Evolutionary conservation across 2,888 invertebrate genomes (phyloP).

Genomic region (Torymus texanus): DNA sequence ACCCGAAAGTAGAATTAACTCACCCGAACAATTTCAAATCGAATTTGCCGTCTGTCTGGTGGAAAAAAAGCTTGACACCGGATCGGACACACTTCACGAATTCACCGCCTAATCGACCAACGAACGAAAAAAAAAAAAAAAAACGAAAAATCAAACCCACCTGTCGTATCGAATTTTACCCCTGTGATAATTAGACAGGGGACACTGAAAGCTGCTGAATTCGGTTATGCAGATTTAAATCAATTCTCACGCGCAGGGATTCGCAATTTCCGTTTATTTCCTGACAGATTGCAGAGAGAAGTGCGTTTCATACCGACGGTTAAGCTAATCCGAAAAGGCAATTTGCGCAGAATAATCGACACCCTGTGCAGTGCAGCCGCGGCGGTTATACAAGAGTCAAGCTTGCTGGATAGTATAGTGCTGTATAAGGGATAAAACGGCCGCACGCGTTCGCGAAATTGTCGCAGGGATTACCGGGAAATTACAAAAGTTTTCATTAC

Average conservation of each 20-base stretch:
- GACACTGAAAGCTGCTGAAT: conserved; percentile 19
- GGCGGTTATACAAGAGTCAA: too few relatives aligned
- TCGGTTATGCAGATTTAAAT: conserved; percentile 52
- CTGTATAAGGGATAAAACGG: conserved; percentile 1
- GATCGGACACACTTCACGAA: too few relatives aligned
- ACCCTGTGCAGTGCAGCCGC: not conserved
- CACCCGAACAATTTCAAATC: too few relatives aligned
- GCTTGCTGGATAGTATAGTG: not conserved
- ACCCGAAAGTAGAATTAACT: too few relatives aligned
- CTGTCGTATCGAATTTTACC: not conserved
- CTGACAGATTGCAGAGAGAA: conserved; percentile 40
- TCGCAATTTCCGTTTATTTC: conserved; percentile 50
- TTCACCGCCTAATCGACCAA: conserved; percentile 10
- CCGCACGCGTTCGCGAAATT: not conserved
- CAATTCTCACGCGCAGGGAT: conserved; percentile 43
- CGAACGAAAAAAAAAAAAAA: conserved; percentile 15
- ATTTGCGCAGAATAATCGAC: conserved; percentile 51
- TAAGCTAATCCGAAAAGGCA: conserved; percentile 54
- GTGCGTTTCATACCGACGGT: conserved; percentile 41
- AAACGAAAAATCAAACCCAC: not conserved
- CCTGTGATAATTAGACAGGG: conserved; percentile 8
- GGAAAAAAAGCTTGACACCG: too few relatives aligned
- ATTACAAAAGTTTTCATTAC: conserved; percentile 48
- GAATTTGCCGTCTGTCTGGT: too few relatives aligned
- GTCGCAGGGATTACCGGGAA: conserved; percentile 29